Evolutionary conservation across 1,140 invertebrate genomes (phyloP), one percentile per base, ranked within the genome.

Genomic region (Apocrypta bakeri): DNA sequence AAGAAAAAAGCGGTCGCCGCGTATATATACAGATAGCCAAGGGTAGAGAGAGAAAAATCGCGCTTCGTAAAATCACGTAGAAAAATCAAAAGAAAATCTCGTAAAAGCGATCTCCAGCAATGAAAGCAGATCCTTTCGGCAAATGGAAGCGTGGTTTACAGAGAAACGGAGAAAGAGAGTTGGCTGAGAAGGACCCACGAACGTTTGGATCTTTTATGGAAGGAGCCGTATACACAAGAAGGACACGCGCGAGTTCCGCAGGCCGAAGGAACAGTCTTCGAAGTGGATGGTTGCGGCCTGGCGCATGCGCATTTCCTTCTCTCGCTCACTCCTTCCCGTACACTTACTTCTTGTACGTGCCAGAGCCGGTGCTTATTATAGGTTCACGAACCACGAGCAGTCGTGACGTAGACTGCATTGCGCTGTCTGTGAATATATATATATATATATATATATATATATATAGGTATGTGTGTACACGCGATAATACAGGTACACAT

Each of bases 1-100:
- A 27, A 64, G 17, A 12, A 42, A 40, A 24, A 68, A 66, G 42
- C 12, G 48, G 61, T 12, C 29, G 77, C 25, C 40, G 40, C 9
- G 31, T 3, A n/a, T 24, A n/a, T n/a, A n/a, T n/a, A n/a, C n/a
- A n/a, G n/a, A n/a, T n/a, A n/a, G n/a, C n/a, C n/a, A n/a, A n/a
- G n/a, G n/a, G n/a, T n/a, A n/a, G n/a, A n/a, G n/a, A n/a, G n/a
- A n/a, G n/a, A n/a, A n/a, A n/a, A n/a, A n/a, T n/a, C n/a, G n/a
- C n/a, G n/a, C n/a, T n/a, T n/a, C n/a, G n/a, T n/a, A n/a, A 79
- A 79, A 79, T 69, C 42, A 79, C 68, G 68, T 79, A 61, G 48
- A 33, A 71, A 79, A 61, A 79, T 71, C 78, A 79, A 79, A 71
- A 72, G 48, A 7, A 79, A 79, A 79, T 72, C 78, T 72, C n/a